Base-by-base conservation (phyloP, 2,113 vertebrate species). In the Eurypyga helias region DNA sequence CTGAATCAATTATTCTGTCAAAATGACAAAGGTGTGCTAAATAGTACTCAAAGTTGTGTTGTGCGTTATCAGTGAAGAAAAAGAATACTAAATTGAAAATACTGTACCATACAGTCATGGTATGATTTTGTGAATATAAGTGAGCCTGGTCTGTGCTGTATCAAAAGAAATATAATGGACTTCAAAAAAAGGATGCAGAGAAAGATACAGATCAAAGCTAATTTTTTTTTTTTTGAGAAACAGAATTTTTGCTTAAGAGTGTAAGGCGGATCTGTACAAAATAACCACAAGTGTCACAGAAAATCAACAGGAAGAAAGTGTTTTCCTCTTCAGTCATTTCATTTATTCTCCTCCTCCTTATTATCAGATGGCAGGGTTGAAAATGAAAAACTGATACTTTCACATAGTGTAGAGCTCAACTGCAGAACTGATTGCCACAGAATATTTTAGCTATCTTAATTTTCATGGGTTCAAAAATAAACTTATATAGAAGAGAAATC, bases 261-360 rank as follows among this genome's bases (percentile, higher is more conserved):
- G 34, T 1, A 5, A 52, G 38, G 41, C 25, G 2, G 55, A 45
- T 83, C 45, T 80, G 13, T 45, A 31, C 25, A 67, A 93, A 80
- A 87, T 55, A 92, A 64, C 60, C 31, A 23, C 43, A 45, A 81
- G 64, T 78, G 36, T 94, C 15, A 31, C n/a, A 31, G 87, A 84
- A 92, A 70, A 87, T 70, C 60, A 87, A 77, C 55, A 71, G 58
- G 83, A 93, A 87, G 61, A 73, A 77, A 91, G 55, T 73, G 41
- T 87, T 95, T 95, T 93, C 76, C 70, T 94, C 49, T 87, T 73
- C 36, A 66, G 55, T 69, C 18, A 60, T 78, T 89, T 91, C 26
- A 49, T 31, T 89, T 90, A 43, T 66, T 94, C 55, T 83, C 28
- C 29, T 90, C 55, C 33, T 86, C 16, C 36, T 94, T 36, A 43